Evolutionary conservation across 2,797 vertebrate species (phyloP).

Genomic region (Nannoperca australis): DNA sequence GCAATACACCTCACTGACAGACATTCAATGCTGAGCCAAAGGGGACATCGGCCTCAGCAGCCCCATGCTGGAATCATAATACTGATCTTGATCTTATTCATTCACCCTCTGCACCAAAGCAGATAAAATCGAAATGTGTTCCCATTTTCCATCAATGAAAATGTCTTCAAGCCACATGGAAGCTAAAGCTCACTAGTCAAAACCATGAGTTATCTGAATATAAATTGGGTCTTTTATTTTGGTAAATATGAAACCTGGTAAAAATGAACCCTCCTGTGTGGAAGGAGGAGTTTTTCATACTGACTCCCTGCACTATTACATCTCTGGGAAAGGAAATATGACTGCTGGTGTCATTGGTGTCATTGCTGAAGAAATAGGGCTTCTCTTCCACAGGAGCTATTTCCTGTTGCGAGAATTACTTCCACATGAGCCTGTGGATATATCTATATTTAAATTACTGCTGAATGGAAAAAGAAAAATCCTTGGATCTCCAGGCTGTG

Average conservation of each 20-base stretch:
- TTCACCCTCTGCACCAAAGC: conserved; percentile 5
- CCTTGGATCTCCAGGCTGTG: conserved; percentile 4
- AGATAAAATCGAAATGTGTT: not conserved
- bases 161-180: conserved; percentile 5
- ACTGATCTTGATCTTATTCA: conserved; percentile 27
- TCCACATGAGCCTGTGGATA: conserved; percentile 48
- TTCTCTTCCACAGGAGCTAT: conserved; percentile 46
- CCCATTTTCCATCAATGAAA: conserved; percentile 28
- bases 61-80: not conserved
- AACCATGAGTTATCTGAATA: conserved; percentile 26
- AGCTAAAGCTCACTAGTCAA: not conserved
- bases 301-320: conserved; percentile 13
- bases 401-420: conserved; percentile 54
- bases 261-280: conserved; percentile 13
- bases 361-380: conserved; percentile 28
- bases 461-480: conserved; percentile 35
- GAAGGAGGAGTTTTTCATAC: conserved; percentile 18
- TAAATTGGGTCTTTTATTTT: conserved; percentile 46
- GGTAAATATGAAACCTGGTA: conserved; percentile 37
- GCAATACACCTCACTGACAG: conserved; percentile 19
- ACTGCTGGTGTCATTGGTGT: conserved; percentile 32
- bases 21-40: conserved; percentile 13
- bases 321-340: conserved; percentile 29
- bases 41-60: not conserved
- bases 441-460: conserved; percentile 58